Conservation (phyloP, 2,113 vertebrate species). For the Rana temporaria region DNA sequence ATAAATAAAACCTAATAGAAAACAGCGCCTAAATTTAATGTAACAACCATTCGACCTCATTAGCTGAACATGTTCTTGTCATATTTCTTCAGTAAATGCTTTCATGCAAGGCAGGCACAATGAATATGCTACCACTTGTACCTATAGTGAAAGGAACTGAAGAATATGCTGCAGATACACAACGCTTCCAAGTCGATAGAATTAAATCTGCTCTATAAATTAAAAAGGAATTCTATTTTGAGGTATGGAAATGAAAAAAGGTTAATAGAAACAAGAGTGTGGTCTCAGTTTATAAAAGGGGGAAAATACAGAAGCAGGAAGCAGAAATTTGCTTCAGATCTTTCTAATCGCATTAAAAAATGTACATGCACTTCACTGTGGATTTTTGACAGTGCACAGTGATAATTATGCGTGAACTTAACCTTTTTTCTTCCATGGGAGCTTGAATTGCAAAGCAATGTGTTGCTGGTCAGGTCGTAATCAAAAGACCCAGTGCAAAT, state of each 20-base stretch:
- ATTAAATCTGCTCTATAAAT: conserved; percentile 80
- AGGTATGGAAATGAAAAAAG: conserved; percentile 63
- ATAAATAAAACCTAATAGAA: conserved; percentile 93
- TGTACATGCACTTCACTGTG: conserved; percentile 1
- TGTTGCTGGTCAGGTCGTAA: conserved; percentile 1
- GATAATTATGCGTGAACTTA: conserved; percentile 29
- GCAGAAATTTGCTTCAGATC: conserved; percentile 55
- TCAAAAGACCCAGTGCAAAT: conserved; percentile 26
- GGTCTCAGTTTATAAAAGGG: conserved; percentile 65
- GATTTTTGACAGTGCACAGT: conserved; percentile 36
- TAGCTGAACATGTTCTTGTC: conserved; percentile 91
- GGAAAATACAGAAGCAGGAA: conserved; percentile 64
- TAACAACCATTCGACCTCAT: conserved; percentile 91
- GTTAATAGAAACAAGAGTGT: conserved; percentile 73
- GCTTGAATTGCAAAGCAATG: conserved; percentile 27
- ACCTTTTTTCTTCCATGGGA: conserved; percentile 15
- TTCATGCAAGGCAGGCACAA: conserved; percentile 87
- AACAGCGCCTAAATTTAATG: conserved; percentile 89
- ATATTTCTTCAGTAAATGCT: conserved; percentile 89
- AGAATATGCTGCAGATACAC: conserved; percentile 76
- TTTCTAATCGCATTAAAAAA: conserved; percentile 47
- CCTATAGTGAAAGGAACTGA: conserved; percentile 83
- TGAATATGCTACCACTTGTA: conserved; percentile 85
- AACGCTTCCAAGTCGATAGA: conserved; percentile 78
- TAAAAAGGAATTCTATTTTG: conserved; percentile 70